These are phyloP conservation scores for Selenia dentaria DNA, from an alignment of 2,888 invertebrate genomes.

Conservation along the genomic window DNA sequence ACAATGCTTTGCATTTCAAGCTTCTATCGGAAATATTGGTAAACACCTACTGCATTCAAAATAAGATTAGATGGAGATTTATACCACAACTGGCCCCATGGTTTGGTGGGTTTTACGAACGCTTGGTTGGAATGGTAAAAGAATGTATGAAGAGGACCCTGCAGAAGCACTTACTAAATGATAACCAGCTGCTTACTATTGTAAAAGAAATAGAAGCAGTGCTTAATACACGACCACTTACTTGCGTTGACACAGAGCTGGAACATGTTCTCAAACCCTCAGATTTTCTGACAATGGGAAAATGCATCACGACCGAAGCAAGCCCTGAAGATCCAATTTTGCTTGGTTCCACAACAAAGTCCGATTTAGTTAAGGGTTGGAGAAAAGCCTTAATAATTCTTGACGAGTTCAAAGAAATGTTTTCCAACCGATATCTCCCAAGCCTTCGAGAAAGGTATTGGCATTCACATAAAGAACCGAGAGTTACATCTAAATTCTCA, in stretches of 20 bases:
- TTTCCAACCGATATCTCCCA: neutral
- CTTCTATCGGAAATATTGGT: neutral
- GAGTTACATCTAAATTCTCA: neutral
- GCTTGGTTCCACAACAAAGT: neutral
- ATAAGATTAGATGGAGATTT: neutral
- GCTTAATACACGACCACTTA: neutral
- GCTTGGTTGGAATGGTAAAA: neutral
- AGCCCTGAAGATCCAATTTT: neutral
- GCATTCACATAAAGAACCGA: neutral
- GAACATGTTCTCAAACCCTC: neutral
- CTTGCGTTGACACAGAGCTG: neutral
- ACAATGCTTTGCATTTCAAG: neutral
- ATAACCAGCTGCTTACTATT: constrained; percentile 3
- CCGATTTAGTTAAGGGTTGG: neutral
- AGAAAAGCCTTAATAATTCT: neutral
- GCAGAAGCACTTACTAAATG: neutral
- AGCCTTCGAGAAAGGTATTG: neutral
- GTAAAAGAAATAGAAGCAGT: too few species aligned
- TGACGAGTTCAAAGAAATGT: neutral
- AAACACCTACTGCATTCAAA: neutral
- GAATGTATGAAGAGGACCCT: neutral
- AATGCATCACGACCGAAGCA: neutral
- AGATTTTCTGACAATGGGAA: neutral
- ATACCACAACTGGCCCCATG: neutral
- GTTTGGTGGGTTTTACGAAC: neutral